These are phyloP conservation scores for Mormyrus lacerda DNA, from an alignment of 2,113 vertebrate species.

Conservation along the genomic window DNA sequence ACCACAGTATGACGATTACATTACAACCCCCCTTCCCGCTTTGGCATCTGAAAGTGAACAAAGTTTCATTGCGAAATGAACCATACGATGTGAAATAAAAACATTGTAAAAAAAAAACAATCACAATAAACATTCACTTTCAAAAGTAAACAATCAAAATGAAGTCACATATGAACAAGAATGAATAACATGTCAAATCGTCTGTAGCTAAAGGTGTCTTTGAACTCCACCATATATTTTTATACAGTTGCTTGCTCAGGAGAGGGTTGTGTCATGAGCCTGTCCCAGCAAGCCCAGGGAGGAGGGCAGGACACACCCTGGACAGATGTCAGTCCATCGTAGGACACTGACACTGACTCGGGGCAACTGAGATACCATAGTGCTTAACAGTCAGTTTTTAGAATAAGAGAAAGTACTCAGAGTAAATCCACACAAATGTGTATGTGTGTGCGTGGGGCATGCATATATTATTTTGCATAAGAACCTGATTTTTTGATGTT, in stretches of 20 bases:
- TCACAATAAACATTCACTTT: not conserved
- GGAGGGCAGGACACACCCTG: not conserved
- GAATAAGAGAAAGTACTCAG: not conserved
- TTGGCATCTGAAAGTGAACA: not conserved
- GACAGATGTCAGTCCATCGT: not conserved
- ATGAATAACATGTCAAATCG: not conserved
- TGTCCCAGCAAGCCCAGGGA: not conserved
- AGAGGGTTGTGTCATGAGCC: not conserved
- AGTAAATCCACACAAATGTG: not conserved
- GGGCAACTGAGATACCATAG: not conserved
- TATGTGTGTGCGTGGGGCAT: not conserved
- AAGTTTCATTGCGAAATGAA: not conserved
- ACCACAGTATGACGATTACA: not conserved
- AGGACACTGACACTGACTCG: not conserved
- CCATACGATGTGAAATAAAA: not conserved
- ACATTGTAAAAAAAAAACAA: not conserved
- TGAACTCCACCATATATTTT: not conserved
- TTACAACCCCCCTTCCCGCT: not conserved
- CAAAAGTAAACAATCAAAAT: not conserved
- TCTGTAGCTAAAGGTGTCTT: not conserved
- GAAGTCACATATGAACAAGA: not conserved
- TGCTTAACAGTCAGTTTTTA: not conserved
- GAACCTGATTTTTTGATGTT: not conserved
- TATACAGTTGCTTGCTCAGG: not conserved
- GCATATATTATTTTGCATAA: not conserved